Base-by-base conservation (phyloP, 1,140 invertebrate species). In the Solen grandis region DNA sequence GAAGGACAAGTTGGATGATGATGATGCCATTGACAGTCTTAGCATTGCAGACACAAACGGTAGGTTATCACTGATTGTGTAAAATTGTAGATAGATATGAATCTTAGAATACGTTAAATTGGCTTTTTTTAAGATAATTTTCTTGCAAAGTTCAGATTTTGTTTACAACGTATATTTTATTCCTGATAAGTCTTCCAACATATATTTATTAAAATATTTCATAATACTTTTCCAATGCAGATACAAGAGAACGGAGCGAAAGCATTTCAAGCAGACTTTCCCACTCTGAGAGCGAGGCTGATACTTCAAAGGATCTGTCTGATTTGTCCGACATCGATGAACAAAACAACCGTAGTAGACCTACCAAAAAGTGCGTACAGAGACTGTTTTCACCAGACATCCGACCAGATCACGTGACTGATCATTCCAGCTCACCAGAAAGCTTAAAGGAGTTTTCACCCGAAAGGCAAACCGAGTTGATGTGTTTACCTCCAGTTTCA, bases 1-100 rank as follows among this genome's bases (percentile, higher is more conserved):
- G 94, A 99, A 99, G 91, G 98, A 99, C 93, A 99, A 99, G 93
- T 99, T 99, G 98, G 99, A 97, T 22, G 77, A 65, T 50, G 68
- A 66, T 62, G 97, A 97, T 96, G 97, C 89, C 96, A 96, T 54
- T 96, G 97, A 91, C 97, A 97, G 93, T 96, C 96, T 22, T 96
- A 69, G 50, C 96, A 97, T 87, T 97, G 97, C 89, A 97, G 97
- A 86, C 97, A 97, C 87, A 84, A 81, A 54, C 68, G 72, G 16
- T 82, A 77, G 27, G 75, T 83, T 10, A 84, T 77, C 29, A 82
- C 79, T 16, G 84, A 85, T 41, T 80, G 66, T 38, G 86, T n/a
- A n/a, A n/a, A n/a, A n/a, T n/a, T n/a, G n/a, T n/a, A n/a, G n/a
- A n/a, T n/a, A n/a, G n/a, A n/a, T n/a, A n/a, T n/a, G n/a, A n/a